A percentile compares a stretch with the other conserved stretches of the same genome.
phyloP scores from a whole-genome alignment of 1,140 invertebrate species.

The Euborellia annulipes region DNA sequence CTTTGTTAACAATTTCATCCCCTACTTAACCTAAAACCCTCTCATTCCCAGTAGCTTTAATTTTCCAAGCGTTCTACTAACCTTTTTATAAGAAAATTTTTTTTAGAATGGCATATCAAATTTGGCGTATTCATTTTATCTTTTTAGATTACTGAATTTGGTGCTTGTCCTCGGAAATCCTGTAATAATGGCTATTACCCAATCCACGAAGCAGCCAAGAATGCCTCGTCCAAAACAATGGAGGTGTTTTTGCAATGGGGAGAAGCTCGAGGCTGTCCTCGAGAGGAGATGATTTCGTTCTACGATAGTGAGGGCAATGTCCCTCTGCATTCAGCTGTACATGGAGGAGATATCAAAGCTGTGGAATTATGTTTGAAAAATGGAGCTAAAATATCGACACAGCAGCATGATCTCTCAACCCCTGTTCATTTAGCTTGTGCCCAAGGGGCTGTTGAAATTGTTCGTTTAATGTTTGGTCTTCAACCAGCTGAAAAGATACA shows the following conservation, averaged over 20 bases:
- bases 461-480: conserved; percentile 67
- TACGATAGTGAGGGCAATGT: conserved; percentile 72
- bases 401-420: conserved; percentile 74
- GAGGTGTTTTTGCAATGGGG: conserved; percentile 64
- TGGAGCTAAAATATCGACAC: conserved; percentile 69
- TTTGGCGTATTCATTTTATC: too few species aligned
- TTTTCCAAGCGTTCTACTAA: too few species aligned
- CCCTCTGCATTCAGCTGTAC: conserved; percentile 70
- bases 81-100: too few species aligned
- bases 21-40: too few species aligned
- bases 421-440: conserved; percentile 76
- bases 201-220: conserved; percentile 75
- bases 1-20: too few species aligned
- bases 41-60: too few species aligned
- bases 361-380: conserved; percentile 70
- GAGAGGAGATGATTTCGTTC: conserved; percentile 66
- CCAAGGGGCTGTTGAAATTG: conserved; percentile 69
- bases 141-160: conserved; percentile 51
- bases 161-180: conserved; percentile 46
- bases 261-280: conserved; percentile 51
- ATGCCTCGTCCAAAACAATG: conserved; percentile 68
- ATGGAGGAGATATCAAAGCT: conserved; percentile 71
- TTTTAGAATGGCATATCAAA: too few species aligned
- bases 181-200: conserved; percentile 79
- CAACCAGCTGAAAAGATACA: conserved; percentile 52